Base-by-base conservation (phyloP, 2,113 vertebrate genomes). In the Pygathrix nemaeus region DNA sequence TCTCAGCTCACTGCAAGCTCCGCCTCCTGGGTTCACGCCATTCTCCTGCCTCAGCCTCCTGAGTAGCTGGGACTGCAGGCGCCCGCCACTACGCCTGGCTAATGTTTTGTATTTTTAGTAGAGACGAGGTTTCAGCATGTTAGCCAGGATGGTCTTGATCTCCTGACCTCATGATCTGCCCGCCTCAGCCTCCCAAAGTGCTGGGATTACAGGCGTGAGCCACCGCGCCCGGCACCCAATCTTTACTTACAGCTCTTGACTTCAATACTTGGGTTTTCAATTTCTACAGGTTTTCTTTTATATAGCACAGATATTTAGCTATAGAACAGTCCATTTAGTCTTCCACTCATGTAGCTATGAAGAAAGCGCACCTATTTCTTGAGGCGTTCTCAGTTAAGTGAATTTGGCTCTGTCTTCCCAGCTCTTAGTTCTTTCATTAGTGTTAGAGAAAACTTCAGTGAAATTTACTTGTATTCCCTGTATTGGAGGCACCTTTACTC, bases 381-480 rank as follows among this genome's bases (percentile, higher is more conserved):
- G 90, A 98, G 87, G 90, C 35, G 70, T 97, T 97, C 93, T 3
- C 18, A 97, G 93, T 83, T 98, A 98, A 98, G 96, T 97, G 97
- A 98, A 96, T 98, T 98, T 98, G 88, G 90, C 97, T 97, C 52
- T 48, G 68, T 97, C 94, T 97, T 95, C 84, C 95, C 61, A 97
- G 94, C 94, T 98, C 97, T 98, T 98, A 97, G 59, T 90, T 94
- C 90, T 98, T 96, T 95, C 95, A 97, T 98, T 98, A 98, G 93
- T 84, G 32, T 97, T 96, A 97, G 72, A 97, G 66, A 97, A 98
- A 90, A 82, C 93, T 97, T 97, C 93, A 98, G 78, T 78, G 94
- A 85, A 95, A 98, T 96, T 96, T 98, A 95, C 93, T 98, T 96
- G 79, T 95, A 85, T 96, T 98, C 84, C 92, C 88, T 81, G 80